Percentiles rank a stretch among this genome's conserved stretches.
Evolutionary conservation across 2,113 vertebrate species (phyloP).

Genomic region (Corydoras maculifer): DNA sequence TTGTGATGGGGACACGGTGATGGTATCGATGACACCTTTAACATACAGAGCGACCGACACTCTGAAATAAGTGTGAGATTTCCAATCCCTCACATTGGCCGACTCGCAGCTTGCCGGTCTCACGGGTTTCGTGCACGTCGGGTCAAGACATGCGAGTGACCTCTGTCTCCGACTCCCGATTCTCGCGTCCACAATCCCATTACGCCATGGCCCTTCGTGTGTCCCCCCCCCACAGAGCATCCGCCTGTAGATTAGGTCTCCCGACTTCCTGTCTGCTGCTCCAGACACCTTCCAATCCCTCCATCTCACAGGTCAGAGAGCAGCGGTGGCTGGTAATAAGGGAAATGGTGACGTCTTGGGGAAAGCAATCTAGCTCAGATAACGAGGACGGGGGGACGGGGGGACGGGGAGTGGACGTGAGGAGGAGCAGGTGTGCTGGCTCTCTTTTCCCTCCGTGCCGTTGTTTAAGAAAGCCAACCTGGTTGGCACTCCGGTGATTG

Average conservation of each 20-base stretch:
- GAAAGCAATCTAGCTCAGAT: slow-evolving; percentile 45
- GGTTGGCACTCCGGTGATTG: slow-evolving; percentile 30
- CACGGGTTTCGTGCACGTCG: neutral
- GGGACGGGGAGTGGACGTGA: slow-evolving; percentile 18
- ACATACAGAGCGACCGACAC: too few species aligned
- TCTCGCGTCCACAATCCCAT: slow-evolving; percentile 17
- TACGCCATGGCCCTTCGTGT: slow-evolving; percentile 19
- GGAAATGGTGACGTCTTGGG: slow-evolving; percentile 32
- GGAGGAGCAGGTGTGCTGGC: slow-evolving; percentile 36
- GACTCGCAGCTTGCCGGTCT: slow-evolving; percentile 2
- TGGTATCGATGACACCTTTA: too few species aligned
- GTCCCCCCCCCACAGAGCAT: slow-evolving; percentile 11
- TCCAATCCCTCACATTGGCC: neutral
- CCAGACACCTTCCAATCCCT: slow-evolving; percentile 36
- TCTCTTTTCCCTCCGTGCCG: slow-evolving; percentile 37
- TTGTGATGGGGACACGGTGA: too few species aligned
- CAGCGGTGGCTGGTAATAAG: slow-evolving; percentile 34
- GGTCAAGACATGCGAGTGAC: slow-evolving; percentile 11
- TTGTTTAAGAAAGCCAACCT: slow-evolving; percentile 35
- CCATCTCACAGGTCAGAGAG: slow-evolving; percentile 40
- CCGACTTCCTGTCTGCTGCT: slow-evolving; percentile 13
- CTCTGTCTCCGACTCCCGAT: slow-evolving; percentile 1
- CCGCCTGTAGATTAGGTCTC: slow-evolving; percentile 33
- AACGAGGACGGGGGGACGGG: neutral
- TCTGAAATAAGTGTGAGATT: slow-evolving; percentile 2